Percentiles rank a stretch among this genome's conserved stretches.
Evolutionary conservation across 2,797 vertebrate species (phyloP).

Genomic region (Enoplosus armatus): DNA sequence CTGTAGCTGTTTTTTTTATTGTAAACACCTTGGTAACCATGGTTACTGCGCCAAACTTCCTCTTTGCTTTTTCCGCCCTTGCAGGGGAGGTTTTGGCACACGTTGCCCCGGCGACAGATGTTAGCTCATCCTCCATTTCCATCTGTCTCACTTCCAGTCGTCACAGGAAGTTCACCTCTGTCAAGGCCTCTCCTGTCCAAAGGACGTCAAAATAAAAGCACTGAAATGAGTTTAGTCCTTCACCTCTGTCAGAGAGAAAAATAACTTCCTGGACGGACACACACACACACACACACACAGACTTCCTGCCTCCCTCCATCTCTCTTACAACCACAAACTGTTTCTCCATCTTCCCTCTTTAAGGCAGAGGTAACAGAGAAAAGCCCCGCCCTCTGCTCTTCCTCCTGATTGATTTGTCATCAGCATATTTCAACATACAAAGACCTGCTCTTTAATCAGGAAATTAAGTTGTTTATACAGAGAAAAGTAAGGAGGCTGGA

Average conservation of each 20-base stretch:
- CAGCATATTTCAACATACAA: not conserved
- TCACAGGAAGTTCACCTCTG: constrained; percentile 45
- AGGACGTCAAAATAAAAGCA: constrained; percentile 64
- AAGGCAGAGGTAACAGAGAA: not conserved
- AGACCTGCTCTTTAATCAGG: not conserved
- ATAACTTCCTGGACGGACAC: constrained; percentile 48
- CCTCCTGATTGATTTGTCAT: not conserved
- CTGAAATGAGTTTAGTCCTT: constrained; percentile 43
- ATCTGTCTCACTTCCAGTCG: constrained; percentile 5
- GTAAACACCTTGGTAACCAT: constrained; percentile 23
- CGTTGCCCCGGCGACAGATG: constrained; percentile 29
- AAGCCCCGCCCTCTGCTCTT: not conserved
- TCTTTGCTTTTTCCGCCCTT: not conserved
- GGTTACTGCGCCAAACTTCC: constrained; percentile 17
- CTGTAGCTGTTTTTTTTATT: constrained; percentile 1
- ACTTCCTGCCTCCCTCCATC: constrained; percentile 10
- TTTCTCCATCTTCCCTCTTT: not conserved
- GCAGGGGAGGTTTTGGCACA: not conserved
- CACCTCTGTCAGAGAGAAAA: constrained; percentile 40
- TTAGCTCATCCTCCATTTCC: constrained; percentile 25
- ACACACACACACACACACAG: not conserved
- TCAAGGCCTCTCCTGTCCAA: constrained; percentile 50
- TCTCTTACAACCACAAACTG: not conserved
- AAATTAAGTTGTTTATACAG: not conserved
- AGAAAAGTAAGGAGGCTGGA: too few relatives aligned